Conservation (phyloP, 2,888 invertebrate genomes). For the Gisinianus flammeolus region DNA sequence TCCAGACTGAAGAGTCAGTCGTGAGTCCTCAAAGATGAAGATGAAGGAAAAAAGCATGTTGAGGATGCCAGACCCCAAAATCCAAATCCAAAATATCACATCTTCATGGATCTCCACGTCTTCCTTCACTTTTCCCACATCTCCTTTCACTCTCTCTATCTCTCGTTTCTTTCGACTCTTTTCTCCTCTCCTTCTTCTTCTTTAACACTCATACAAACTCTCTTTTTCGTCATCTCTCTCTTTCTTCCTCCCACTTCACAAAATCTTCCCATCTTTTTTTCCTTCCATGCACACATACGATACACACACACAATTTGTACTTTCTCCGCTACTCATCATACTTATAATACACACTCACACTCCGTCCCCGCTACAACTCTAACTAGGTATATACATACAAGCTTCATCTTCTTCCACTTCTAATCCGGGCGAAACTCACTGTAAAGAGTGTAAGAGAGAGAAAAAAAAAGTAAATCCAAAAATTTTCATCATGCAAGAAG, state of each 20-base stretch:
- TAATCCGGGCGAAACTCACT: conserved; percentile 10
- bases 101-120: conserved; percentile 39
- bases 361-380: background rate
- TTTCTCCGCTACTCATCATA: background rate
- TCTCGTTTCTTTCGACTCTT: conserved; percentile 18
- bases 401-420: conserved; percentile 24
- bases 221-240: conserved; percentile 10
- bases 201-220: conserved; percentile 2
- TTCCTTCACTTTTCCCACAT: conserved; percentile 27
- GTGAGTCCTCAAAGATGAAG: background rate
- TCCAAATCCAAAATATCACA: conserved; percentile 31
- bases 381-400: conserved; percentile 14
- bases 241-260: conserved; percentile 3
- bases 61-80: background rate
- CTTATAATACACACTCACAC: background rate
- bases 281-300: background rate
- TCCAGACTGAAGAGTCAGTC: background rate
- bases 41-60: background rate
- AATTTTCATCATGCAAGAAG: conserved; percentile 25
- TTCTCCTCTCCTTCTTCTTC: conserved; percentile 19
- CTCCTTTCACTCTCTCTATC: conserved; percentile 20
- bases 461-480: conserved; percentile 1
- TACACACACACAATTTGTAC: background rate
- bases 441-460: background rate
- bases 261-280: conserved; percentile 8